phyloP scores from a whole-genome alignment of 1,140 invertebrate species.

The Monochamus saltuarius region DNA sequence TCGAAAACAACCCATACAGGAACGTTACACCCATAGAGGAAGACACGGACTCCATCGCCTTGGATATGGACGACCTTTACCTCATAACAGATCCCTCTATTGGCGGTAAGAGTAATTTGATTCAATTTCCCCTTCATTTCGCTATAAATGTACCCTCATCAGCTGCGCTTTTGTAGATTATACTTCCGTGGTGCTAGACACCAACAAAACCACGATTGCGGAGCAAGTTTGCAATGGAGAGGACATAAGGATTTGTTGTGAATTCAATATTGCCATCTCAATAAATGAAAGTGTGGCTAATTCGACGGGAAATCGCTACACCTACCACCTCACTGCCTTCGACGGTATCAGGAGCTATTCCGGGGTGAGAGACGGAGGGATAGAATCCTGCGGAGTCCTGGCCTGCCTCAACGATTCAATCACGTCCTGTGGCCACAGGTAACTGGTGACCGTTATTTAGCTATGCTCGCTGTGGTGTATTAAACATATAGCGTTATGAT shows the following conservation, averaged over 20 bases:
- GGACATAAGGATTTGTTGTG: slow-evolving; percentile 21
- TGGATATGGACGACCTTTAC: slow-evolving; percentile 22
- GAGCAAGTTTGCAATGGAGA: slow-evolving; percentile 26
- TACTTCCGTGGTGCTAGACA: slow-evolving; percentile 22
- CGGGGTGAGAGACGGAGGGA: slow-evolving; percentile 48
- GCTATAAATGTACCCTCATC: too few relatives aligned
- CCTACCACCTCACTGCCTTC: slow-evolving; percentile 53
- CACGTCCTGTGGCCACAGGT: slow-evolving; percentile 51
- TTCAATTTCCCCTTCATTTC: slow-evolving; percentile 1
- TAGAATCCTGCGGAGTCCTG: slow-evolving; percentile 56
- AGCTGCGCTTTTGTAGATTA: slow-evolving; percentile 25
- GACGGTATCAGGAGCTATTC: slow-evolving; percentile 52
- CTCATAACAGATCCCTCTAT: slow-evolving; percentile 26
- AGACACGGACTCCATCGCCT: slow-evolving; percentile 21
- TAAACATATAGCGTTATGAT: too few relatives aligned
- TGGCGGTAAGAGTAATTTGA: slow-evolving; percentile 12
- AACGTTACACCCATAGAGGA: slow-evolving; percentile 1
- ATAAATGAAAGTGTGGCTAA: slow-evolving; percentile 3
- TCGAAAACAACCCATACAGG: not conserved
- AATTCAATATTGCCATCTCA: slow-evolving; percentile 22
- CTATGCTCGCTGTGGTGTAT: not conserved
- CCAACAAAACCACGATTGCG: not conserved
- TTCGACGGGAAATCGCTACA: slow-evolving; percentile 19
- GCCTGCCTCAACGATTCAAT: slow-evolving; percentile 53
- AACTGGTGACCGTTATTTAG: slow-evolving; percentile 21